These are phyloP conservation scores for Phataginus tricuspis DNA, from an alignment of 2,797 vertebrate species.

Conservation along the genomic window DNA sequence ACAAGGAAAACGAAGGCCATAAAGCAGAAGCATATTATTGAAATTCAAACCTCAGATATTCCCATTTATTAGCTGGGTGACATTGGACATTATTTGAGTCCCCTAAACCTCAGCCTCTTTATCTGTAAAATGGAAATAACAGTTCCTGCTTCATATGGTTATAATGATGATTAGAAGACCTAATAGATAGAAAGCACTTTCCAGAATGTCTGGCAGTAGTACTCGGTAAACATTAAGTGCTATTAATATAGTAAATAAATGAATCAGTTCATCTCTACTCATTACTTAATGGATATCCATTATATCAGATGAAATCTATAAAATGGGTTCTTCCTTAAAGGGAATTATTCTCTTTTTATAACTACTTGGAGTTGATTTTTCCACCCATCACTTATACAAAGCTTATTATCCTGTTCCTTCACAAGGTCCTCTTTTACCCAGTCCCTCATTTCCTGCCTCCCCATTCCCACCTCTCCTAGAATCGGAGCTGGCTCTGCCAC, in stretches of 20 bases:
- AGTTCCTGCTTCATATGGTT: not conserved
- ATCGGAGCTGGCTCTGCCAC: not conserved
- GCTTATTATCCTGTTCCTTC: not conserved
- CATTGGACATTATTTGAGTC: not conserved
- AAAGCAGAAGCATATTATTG: not conserved
- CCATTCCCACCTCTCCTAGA: not conserved
- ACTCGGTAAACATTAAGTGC: not conserved
- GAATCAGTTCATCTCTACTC: not conserved
- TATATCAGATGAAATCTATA: not conserved
- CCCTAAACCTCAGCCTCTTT: not conserved
- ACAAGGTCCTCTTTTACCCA: not conserved
- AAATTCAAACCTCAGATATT: not conserved
- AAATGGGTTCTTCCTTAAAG: constrained; percentile 36
- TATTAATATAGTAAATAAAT: not conserved
- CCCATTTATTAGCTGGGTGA: not conserved
- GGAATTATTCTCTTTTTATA: not conserved
- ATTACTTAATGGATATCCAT: not conserved
- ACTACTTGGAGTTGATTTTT: not conserved
- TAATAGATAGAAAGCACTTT: not conserved
- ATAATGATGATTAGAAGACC: not conserved
- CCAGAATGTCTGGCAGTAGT: not conserved
- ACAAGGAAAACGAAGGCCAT: not conserved
- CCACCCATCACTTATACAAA: not conserved
- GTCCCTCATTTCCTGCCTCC: not conserved
- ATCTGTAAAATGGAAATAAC: not conserved